These are phyloP conservation scores for Notechis scutatus DNA, from an alignment of 2,113 vertebrate genomes.

Conservation along the genomic window DNA sequence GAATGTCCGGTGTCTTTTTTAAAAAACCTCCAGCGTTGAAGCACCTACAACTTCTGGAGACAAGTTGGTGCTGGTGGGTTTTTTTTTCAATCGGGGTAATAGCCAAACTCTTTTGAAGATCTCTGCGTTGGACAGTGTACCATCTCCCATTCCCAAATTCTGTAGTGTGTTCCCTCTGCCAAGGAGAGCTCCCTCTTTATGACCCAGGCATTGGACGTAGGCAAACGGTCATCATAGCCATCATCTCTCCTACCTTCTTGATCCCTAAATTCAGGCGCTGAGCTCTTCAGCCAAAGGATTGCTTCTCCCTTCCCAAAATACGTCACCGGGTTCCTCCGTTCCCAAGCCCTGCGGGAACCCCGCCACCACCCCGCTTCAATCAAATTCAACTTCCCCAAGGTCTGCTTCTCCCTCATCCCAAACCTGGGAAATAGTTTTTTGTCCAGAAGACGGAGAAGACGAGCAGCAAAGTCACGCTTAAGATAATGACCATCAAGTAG, in stretches of 20 bases:
- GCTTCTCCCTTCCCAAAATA: not conserved
- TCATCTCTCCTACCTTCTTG: not conserved
- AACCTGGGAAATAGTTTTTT: slow-evolving; percentile 55
- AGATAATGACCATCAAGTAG: slow-evolving; percentile 59
- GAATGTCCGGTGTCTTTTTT: too few species aligned
- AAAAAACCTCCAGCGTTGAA: not conserved
- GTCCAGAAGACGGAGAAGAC: slow-evolving; percentile 67
- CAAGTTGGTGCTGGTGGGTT: not conserved
- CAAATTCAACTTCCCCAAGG: not conserved
- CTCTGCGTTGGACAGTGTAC: not conserved
- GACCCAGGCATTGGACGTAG: not conserved
- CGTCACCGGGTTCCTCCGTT: not conserved
- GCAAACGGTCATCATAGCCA: not conserved
- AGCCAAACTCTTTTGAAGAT: not conserved
- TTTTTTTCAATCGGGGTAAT: not conserved
- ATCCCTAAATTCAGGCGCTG: not conserved
- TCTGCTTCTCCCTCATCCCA: not conserved
- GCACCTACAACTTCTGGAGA: not conserved
- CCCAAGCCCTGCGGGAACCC: not conserved
- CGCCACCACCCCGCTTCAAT: not conserved
- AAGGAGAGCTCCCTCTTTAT: not conserved
- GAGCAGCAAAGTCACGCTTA: slow-evolving; percentile 53
- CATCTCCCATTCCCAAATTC: not conserved
- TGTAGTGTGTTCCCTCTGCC: not conserved
- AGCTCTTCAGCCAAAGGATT: not conserved